phyloP scores from a whole-genome alignment of 2,113 vertebrate genomes.

The Atlantisia rogersi region DNA sequence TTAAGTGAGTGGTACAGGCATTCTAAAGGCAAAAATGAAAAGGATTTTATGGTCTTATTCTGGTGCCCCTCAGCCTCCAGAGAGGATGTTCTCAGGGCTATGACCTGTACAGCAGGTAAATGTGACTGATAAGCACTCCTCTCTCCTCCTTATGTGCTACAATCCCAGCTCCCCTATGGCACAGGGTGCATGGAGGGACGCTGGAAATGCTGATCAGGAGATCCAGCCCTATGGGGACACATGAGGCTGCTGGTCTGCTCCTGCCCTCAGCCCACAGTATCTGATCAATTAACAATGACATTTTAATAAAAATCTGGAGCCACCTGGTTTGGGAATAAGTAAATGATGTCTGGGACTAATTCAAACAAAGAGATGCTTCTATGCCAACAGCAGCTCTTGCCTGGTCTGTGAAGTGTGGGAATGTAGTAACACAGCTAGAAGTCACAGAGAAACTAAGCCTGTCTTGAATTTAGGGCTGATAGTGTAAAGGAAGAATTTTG shows the following conservation, averaged over 20 bases:
- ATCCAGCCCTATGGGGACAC: background rate
- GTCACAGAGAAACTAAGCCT: background rate
- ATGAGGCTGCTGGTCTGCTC: background rate
- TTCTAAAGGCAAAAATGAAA: background rate
- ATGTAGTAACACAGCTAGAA: background rate
- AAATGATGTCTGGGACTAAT: background rate
- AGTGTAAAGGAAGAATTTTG: background rate
- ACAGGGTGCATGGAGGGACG: accelerated
- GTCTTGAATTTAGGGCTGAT: background rate
- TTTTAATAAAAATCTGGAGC: background rate
- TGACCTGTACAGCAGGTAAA: background rate
- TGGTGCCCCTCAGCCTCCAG: background rate
- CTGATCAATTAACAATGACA: background rate
- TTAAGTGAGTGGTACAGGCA: background rate
- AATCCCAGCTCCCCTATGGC: background rate
- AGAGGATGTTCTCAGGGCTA: background rate
- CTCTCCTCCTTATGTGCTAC: background rate
- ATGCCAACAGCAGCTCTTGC: background rate
- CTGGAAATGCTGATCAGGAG: background rate
- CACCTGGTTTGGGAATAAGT: background rate
- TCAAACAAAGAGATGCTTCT: background rate
- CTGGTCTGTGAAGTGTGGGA: background rate
- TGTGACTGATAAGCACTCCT: background rate
- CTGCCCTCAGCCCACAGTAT: background rate
- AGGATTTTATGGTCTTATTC: background rate